Conservation (phyloP, 2,797 vertebrate genomes). For the Peromyscus attwateri region DNA sequence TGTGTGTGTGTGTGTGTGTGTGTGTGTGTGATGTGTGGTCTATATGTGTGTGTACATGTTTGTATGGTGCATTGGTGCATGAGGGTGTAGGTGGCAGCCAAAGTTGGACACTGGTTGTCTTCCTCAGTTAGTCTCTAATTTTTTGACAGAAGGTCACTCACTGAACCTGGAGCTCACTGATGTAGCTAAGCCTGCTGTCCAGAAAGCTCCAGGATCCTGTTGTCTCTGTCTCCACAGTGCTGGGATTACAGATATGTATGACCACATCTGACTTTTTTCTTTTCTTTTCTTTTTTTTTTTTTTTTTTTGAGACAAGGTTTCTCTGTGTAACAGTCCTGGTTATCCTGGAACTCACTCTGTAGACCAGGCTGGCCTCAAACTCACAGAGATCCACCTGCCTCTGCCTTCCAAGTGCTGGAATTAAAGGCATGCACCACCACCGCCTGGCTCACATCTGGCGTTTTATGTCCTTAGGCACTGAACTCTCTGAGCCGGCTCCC, state of each 20-base stretch:
- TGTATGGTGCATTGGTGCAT: neutral
- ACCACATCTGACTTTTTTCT: neutral
- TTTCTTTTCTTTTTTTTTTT: too few species aligned
- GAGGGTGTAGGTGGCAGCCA: neutral
- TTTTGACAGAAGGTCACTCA: neutral
- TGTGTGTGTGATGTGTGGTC: neutral
- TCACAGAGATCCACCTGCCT: too few species aligned
- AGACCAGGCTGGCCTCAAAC: too few species aligned
- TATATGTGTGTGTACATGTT: neutral
- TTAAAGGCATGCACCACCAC: too few species aligned
- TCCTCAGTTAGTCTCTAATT: neutral
- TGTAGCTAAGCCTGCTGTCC: neutral
- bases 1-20: neutral
- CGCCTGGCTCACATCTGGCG: too few species aligned
- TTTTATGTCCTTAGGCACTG: neutral
- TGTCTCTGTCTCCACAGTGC: neutral
- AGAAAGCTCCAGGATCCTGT: neutral
- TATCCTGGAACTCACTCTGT: too few species aligned
- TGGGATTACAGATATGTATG: neutral
- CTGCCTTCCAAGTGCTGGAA: too few species aligned
- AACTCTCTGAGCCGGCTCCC: neutral
- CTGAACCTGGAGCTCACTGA: neutral
- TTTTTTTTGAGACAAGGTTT: too few species aligned
- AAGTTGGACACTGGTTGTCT: neutral
- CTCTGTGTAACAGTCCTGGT: too few species aligned